Conservation (phyloP, 64 coral and sea anemone genomes). For the Astreopora myriophthalma region DNA sequence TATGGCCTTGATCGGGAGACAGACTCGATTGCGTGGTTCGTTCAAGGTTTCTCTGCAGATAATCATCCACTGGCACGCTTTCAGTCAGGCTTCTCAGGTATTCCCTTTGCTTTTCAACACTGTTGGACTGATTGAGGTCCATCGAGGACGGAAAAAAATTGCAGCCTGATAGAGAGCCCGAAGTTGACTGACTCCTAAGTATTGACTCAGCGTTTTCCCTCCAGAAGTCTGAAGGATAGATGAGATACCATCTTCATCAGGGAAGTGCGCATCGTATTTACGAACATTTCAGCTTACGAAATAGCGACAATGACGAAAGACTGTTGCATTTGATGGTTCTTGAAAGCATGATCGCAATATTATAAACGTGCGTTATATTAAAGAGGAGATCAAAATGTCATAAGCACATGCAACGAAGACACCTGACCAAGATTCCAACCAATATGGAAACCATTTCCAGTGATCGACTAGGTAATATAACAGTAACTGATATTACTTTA, state of each 20-base stretch:
- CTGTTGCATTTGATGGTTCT: no score
- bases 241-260: background rate
- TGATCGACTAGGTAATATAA: no score
- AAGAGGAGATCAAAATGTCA: no score
- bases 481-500: no score
- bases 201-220: background rate
- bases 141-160: background rate
- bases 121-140: background rate
- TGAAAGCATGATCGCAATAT: no score
- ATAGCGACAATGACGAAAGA: no score
- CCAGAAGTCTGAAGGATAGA: background rate
- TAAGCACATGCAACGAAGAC: no score
- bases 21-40: background rate
- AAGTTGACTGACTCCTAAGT: background rate
- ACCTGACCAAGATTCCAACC: no score
- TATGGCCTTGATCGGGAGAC: background rate
- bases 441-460: no score
- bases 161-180: background rate
- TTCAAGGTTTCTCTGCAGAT: background rate
- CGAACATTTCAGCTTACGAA: no score
- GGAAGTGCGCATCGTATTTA: background rate
- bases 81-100: background rate
- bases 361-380: no score
- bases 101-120: background rate
- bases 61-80: background rate